phyloP scores from a whole-genome alignment of 2,113 vertebrate species.

The Nymphicus hollandicus region DNA sequence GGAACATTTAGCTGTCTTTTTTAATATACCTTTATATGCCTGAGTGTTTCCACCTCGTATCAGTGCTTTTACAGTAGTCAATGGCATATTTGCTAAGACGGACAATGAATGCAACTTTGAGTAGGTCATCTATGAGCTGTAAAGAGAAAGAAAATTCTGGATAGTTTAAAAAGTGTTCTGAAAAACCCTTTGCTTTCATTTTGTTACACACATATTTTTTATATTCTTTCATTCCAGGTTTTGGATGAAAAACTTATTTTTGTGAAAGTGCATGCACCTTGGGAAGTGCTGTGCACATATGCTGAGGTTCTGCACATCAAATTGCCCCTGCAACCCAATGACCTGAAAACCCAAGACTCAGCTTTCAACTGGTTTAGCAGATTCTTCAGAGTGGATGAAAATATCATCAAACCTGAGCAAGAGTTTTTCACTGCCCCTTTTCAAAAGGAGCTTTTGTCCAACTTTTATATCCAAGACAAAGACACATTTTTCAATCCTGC shows the following conservation, averaged over 20 bases:
- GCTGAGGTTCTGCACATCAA: constrained; percentile 93
- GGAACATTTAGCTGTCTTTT: background rate
- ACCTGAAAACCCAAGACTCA: constrained; percentile 76
- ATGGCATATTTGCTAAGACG: background rate
- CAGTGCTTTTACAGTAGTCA: background rate
- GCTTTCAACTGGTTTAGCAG: constrained; percentile 82
- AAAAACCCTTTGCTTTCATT: background rate
- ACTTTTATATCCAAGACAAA: constrained; percentile 81
- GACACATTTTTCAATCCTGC: constrained; percentile 88
- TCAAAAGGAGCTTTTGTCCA: constrained; percentile 78
- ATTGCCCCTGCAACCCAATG: constrained; percentile 83
- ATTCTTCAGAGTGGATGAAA: constrained; percentile 81
- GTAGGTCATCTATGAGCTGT: background rate
- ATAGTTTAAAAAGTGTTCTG: background rate
- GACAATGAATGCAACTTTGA: background rate
- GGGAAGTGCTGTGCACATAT: constrained; percentile 86
- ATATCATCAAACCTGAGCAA: constrained; percentile 81
- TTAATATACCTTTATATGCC: background rate
- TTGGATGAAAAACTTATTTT: constrained; percentile 82
- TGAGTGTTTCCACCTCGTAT: background rate
- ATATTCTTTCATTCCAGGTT: constrained; percentile 70
- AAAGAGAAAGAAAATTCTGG: background rate
- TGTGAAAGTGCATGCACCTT: constrained; percentile 90
- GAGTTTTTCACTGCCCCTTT: constrained; percentile 92
- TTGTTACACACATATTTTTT: background rate